Conservation (phyloP, 2,113 vertebrate genomes). For the Aix galericulata region DNA sequence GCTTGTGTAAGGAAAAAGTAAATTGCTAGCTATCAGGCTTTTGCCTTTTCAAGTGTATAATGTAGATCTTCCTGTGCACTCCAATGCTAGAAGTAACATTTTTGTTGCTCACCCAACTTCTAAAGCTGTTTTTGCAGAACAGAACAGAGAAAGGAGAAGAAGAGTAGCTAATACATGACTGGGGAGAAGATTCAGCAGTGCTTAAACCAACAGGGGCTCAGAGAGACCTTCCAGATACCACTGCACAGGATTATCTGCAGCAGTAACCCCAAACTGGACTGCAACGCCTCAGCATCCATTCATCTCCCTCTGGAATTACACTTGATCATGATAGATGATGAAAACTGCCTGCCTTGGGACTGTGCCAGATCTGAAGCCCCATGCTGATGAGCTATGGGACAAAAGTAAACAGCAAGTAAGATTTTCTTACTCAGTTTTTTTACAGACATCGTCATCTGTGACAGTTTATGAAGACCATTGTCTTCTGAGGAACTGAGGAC, state of each 20-base stretch:
- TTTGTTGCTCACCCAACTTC: background rate
- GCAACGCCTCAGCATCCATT: background rate
- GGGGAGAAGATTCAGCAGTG: background rate
- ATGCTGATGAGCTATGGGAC: background rate
- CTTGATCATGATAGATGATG: background rate
- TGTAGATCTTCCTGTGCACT: background rate
- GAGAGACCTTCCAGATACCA: background rate
- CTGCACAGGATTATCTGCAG: background rate
- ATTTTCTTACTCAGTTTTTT: background rate
- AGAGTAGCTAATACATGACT: background rate
- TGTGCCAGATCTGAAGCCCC: background rate
- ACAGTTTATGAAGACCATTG: background rate
- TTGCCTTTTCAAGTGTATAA: background rate
- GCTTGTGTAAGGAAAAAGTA: background rate
- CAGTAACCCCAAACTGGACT: accelerated
- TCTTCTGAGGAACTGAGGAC: background rate
- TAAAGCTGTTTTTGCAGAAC: background rate
- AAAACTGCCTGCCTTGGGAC: background rate
- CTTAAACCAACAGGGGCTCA: background rate
- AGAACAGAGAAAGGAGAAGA: background rate
- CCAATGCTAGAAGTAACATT: background rate
- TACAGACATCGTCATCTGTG: background rate
- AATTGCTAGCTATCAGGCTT: background rate
- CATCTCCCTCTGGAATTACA: background rate
- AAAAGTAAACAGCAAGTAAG: accelerated